Base-by-base conservation (phyloP, 2,888 invertebrate species). In the Resseliella maxima region DNA sequence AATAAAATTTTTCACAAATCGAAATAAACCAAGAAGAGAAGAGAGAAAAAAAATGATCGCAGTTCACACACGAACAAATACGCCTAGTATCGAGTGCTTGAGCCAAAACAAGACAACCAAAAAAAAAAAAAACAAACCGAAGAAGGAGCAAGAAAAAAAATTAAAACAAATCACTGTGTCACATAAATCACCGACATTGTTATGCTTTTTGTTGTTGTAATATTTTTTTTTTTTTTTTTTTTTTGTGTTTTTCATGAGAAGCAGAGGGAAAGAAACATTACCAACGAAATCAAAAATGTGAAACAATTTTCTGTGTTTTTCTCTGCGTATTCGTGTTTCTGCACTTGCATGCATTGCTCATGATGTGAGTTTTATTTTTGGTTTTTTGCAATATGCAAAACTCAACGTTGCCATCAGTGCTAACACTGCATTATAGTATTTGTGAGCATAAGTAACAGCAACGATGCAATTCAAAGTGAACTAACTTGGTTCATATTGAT, bases 151-250 rank as follows among this genome's bases (percentile, higher is more conserved):
- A 38, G 21, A 72, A 72, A 35, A 72, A 72, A 35, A 72, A 36
- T 83, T 83, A n/a, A 83, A 83, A 83, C 83, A 83, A 83, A 83
- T 83, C 83, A 83, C 83, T 83, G 83, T 83, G 83, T 83, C 83
- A 83, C 83, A 83, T 83, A 83, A 83, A 83, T 83, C 83, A 83
- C 83, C 36, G 38, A 83, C 38, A 81, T 81, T 83, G 83, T 83
- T 83, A 83, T 83, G 24, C 38, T 83, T 83, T 38, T 83, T 38
- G 36, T 12, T 72, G 72, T 72, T 72, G 12, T 3, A 12, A 72
- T 72, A 31, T 35, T 31, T 72, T 72, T 35, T 31, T 15, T 35
- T 72, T 15, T 35, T 72, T 72, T 72, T 72, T 72, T 35, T 31
- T 72, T 72, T 35, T 31, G 15, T 35, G 31, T 15, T 35, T 72